Evolutionary conservation across 2,797 vertebrate species (phyloP).

Genomic region (Microchirus variegatus): DNA sequence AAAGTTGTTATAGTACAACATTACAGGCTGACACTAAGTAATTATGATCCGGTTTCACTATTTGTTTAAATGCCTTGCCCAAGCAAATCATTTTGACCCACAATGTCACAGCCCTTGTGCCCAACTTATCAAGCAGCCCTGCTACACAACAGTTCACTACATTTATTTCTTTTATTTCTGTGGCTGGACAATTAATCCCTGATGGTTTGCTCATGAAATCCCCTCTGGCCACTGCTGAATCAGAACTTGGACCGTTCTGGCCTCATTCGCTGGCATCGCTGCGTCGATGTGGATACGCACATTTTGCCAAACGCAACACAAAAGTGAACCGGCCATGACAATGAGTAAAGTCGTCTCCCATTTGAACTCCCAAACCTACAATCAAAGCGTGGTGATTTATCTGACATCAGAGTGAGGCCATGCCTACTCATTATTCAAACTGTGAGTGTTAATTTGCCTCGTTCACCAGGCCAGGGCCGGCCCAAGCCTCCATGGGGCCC

Average conservation of each 20-base stretch:
- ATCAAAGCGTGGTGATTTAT: conserved; percentile 52
- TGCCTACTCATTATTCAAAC: conserved; percentile 49
- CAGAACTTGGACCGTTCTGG: conserved; percentile 36
- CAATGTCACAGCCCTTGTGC: conserved; percentile 22
- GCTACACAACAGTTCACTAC: conserved; percentile 58
- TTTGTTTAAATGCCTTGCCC: conserved; percentile 31
- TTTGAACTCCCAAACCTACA: conserved; percentile 59
- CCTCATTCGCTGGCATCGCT: conserved; percentile 62
- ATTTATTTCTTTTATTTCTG: conserved; percentile 68
- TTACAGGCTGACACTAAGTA: conserved; percentile 1
- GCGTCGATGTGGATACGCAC: conserved; percentile 54
- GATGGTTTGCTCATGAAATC: conserved; percentile 64
- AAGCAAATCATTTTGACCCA: conserved; percentile 29
- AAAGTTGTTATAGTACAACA: conserved; percentile 3
- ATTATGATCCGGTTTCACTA: conserved; percentile 10
- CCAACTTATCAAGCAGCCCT: conserved; percentile 48
- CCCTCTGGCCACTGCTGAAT: conserved; percentile 50
- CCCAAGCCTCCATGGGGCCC: too few relatives aligned
- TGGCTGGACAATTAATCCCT: conserved; percentile 57
- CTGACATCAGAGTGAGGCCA: conserved; percentile 30
- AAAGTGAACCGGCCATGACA: conserved; percentile 59
- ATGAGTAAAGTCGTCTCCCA: conserved; percentile 55
- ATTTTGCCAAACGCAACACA: conserved; percentile 68
- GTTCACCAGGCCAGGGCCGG: conserved; percentile 18
- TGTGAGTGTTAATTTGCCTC: conserved; percentile 49